These are phyloP conservation scores for Vireo altiloquus DNA, from an alignment of 2,113 vertebrate genomes.

Conservation along the genomic window DNA sequence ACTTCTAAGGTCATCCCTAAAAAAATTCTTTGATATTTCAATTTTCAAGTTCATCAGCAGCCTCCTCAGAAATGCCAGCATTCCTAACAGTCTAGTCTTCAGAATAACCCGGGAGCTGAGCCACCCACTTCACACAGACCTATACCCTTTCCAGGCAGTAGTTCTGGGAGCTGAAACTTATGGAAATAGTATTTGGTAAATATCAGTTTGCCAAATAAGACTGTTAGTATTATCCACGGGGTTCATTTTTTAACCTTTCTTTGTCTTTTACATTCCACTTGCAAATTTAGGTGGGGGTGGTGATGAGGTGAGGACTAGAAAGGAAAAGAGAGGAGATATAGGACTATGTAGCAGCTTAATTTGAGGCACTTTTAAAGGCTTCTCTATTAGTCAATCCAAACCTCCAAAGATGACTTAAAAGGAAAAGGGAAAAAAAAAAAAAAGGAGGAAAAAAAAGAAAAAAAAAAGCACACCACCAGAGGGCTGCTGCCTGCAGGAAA, in stretches of 20 bases:
- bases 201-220: not conserved
- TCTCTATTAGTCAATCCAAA: not conserved
- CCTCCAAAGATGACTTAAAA: not conserved
- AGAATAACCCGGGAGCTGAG: not conserved
- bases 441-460: rapidly evolving
- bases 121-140: constrained; percentile 26
- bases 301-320: not conserved
- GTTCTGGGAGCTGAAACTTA: not conserved
- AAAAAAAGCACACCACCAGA: not conserved
- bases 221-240: not conserved
- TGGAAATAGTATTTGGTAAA: not conserved
- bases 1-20: constrained; percentile 5
- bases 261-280: not conserved
- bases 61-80: constrained; percentile 48
- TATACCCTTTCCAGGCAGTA: not conserved
- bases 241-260: constrained; percentile 6
- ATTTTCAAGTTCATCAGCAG: constrained; percentile 28
- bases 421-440: rapidly evolving
- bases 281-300: not conserved
- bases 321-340: not conserved
- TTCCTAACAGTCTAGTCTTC: constrained; percentile 17
- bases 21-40: constrained; percentile 40
- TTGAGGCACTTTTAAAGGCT: not conserved
- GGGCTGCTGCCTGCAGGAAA: constrained; percentile 31
- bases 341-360: not conserved